phyloP scores from a whole-genome alignment of 1,140 invertebrate genomes.

The Thalassaphorura encarpata region DNA sequence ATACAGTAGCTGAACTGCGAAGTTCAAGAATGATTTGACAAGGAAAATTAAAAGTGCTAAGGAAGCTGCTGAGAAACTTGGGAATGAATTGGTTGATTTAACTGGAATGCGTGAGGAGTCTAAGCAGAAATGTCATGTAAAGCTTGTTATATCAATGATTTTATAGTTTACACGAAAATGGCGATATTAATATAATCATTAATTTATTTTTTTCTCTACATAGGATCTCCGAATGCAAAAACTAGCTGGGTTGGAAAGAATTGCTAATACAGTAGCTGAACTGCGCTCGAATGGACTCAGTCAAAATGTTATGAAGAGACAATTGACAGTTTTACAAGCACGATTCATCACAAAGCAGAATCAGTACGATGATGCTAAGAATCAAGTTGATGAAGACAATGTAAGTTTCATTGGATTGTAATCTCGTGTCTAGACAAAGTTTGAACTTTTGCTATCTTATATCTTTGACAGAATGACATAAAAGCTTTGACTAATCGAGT shows the following conservation, averaged over 20 bases:
- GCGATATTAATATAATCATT: no score
- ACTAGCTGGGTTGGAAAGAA: no score
- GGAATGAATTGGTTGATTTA: constrained; percentile 9
- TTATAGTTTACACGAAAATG: no score
- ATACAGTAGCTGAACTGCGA: constrained; percentile 22
- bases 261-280: neutral
- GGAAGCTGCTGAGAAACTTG: neutral
- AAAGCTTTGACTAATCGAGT: neutral
- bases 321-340: neutral
- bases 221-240: no score
- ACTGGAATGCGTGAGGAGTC: no score
- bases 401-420: no score
- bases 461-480: constrained; percentile 7
- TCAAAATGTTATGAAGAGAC: neutral
- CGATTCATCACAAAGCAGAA: neutral
- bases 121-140: no score
- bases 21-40: constrained; percentile 37
- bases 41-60: neutral
- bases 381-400: neutral
- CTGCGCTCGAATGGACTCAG: neutral
- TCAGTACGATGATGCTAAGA: constrained; percentile 12
- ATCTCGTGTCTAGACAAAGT: no score
- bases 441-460: neutral
- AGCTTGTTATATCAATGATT: no score
- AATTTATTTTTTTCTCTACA: no score